These are phyloP conservation scores for Eulacestoma nigropectus DNA, from an alignment of 2,113 vertebrate genomes.

Conservation along the genomic window DNA sequence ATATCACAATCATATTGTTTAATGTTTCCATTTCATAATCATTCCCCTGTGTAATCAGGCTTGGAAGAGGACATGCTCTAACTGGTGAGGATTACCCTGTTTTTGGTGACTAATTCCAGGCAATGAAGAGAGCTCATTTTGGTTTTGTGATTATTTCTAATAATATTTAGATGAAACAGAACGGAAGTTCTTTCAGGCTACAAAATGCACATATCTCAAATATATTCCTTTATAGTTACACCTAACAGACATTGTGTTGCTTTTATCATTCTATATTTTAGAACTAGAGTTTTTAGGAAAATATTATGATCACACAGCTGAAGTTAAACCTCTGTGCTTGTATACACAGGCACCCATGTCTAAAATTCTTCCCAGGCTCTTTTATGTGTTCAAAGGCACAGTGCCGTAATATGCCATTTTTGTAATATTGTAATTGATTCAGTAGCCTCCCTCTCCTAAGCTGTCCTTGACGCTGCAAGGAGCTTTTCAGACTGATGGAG, in stretches of 20 bases:
- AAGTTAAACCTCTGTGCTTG: background rate
- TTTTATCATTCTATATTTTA: background rate
- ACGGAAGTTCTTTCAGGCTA: background rate
- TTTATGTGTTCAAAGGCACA: background rate
- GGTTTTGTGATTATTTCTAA: background rate
- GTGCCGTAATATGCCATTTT: background rate
- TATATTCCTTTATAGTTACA: background rate
- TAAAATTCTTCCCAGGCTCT: background rate
- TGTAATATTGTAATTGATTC: background rate
- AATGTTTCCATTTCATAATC: background rate
- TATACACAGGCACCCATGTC: background rate
- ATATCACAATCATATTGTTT: background rate
- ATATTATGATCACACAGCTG: background rate
- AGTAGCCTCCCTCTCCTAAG: background rate
- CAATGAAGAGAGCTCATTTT: background rate
- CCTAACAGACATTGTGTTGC: background rate
- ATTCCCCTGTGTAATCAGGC: background rate
- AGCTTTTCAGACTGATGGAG: background rate
- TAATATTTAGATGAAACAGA: background rate
- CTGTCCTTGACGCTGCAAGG: background rate
- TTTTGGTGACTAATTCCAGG: background rate
- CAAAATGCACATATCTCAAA: background rate
- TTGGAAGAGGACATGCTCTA: background rate
- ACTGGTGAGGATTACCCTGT: background rate
- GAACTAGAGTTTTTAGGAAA: background rate